Conservation (phyloP, 2,888 invertebrate genomes). For the Yponomeuta evonymella region DNA sequence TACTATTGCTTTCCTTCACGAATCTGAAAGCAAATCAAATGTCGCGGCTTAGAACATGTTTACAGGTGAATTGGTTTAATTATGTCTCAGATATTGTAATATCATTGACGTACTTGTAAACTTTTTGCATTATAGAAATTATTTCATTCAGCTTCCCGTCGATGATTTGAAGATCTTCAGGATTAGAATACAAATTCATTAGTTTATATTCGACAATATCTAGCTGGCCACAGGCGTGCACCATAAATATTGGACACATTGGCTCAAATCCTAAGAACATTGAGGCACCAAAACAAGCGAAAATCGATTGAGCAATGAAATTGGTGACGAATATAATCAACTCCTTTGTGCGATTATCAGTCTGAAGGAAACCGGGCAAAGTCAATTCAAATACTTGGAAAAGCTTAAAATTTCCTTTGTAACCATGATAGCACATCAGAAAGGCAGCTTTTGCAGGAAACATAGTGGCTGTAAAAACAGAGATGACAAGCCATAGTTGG, state of each 20-base stretch:
- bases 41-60: background rate
- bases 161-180: conserved; percentile 25
- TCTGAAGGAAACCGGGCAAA: conserved; percentile 29
- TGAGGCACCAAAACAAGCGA: background rate
- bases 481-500: conserved; percentile 39
- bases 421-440: conserved; percentile 38
- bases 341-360: background rate
- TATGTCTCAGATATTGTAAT: conserved; percentile 23
- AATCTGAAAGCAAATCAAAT: conserved; percentile 35
- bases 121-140: conserved; percentile 40
- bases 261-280: conserved; percentile 55
- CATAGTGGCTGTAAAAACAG: conserved; percentile 30
- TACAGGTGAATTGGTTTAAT: background rate
- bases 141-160: conserved; percentile 38
- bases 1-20: conserved; percentile 31
- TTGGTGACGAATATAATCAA: background rate
- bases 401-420: conserved; percentile 33
- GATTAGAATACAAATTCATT: conserved; percentile 32
- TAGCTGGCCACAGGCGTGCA: conserved; percentile 54
- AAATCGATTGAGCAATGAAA: background rate
- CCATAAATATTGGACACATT: conserved; percentile 50
- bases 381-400: conserved; percentile 45
- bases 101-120: conserved; percentile 34
- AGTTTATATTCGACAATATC: conserved; percentile 43
- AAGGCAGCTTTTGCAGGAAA: conserved; percentile 45